phyloP scores from a whole-genome alignment of 2,888 invertebrate species.

The Protonemura montana region DNA sequence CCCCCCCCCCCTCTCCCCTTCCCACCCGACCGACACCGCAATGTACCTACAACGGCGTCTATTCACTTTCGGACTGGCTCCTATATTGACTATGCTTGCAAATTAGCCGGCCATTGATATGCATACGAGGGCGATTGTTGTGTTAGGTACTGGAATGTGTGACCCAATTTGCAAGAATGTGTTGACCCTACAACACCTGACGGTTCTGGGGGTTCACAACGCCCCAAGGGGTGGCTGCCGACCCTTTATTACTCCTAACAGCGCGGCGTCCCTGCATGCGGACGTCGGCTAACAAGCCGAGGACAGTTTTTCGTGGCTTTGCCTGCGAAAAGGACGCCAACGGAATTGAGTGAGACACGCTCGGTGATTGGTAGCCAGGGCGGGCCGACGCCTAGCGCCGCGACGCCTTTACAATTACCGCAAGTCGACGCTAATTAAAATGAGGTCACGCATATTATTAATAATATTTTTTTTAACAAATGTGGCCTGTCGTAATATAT shows the following conservation, averaged over 20 bases:
- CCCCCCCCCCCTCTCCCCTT: background rate
- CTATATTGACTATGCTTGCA: background rate
- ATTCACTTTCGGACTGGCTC: background rate
- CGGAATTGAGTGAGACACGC: background rate
- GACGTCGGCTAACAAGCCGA: background rate
- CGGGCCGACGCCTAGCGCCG: background rate
- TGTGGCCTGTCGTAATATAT: background rate
- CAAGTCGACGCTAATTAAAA: background rate
- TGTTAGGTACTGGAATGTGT: no score
- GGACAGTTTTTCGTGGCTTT: background rate
- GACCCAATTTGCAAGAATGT: no score
- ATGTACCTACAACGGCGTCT: background rate
- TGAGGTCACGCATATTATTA: background rate
- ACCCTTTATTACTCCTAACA: background rate
- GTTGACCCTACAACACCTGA: no score
- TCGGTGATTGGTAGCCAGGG: background rate
- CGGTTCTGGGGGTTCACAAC: no score
- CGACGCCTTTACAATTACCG: background rate
- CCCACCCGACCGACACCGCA: background rate
- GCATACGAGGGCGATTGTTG: no score
- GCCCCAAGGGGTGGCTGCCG: no score
- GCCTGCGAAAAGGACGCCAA: background rate
- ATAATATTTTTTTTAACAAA: background rate
- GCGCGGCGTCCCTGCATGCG: background rate
- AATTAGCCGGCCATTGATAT: no score